phyloP scores from a whole-genome alignment of 2,797 vertebrate species.

The Champsocephalus gunnari region DNA sequence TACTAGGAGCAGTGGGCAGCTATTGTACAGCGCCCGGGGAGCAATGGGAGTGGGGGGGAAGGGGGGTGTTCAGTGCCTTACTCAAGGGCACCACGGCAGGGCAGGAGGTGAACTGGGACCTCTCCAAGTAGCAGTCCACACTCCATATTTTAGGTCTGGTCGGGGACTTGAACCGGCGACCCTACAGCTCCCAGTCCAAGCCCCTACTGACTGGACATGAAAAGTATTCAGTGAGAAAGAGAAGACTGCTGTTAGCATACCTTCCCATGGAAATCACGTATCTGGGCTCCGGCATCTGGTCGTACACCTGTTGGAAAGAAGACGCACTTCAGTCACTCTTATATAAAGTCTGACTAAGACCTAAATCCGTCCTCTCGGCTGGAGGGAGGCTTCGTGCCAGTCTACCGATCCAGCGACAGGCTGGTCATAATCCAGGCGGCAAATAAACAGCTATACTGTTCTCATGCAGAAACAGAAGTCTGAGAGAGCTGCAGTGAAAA shows the following conservation, averaged over 20 bases:
- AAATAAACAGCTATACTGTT: conserved; percentile 65
- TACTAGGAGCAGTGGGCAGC: no score
- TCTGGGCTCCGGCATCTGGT: conserved; percentile 98
- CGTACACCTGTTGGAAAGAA: conserved; percentile 89
- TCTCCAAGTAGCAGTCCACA: no score
- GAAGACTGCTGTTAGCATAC: conserved; percentile 73
- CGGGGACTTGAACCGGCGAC: no score
- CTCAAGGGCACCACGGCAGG: no score
- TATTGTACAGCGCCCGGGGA: no score
- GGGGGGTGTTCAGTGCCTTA: no score
- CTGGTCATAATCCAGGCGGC: conserved; percentile 60
- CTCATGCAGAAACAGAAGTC: conserved; percentile 35
- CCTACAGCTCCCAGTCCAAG: no score
- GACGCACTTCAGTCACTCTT: conserved; percentile 40
- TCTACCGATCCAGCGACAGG: conserved; percentile 47
- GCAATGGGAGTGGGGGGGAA: no score
- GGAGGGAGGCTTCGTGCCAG: conserved; percentile 41
- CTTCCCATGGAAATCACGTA: conserved; percentile 99
- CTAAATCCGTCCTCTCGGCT: conserved; percentile 63
- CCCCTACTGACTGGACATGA: not conserved
- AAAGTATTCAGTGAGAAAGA: not conserved
- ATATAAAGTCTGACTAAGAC: conserved; percentile 54
- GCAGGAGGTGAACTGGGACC: no score
- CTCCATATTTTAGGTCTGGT: no score
- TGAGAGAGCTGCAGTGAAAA: conserved; percentile 11